Percentiles rank a stretch among this genome's conserved stretches.
These are phyloP conservation scores for Geopemphigus sp. DNA, from an alignment of 1,140 invertebrate genomes.

Conservation along the genomic window DNA sequence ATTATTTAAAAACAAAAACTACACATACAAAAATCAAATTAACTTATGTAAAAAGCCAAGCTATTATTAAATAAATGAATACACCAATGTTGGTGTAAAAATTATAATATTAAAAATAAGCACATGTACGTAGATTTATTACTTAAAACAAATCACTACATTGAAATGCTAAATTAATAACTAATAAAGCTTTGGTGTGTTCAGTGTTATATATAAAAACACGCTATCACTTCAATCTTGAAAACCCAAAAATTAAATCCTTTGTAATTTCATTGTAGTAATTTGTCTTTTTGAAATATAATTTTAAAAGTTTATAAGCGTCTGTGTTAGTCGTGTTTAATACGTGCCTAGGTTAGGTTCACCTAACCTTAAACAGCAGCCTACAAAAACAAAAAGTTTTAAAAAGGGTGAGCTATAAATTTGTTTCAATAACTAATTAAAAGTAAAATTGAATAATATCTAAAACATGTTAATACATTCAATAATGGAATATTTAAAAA, in stretches of 20 bases:
- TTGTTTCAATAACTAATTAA: background rate
- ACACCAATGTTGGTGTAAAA: background rate
- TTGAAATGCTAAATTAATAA: background rate
- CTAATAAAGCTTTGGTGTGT: background rate
- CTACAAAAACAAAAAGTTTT: conserved; percentile 4
- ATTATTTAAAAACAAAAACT: background rate
- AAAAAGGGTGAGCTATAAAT: conserved; percentile 40
- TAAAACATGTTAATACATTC: background rate
- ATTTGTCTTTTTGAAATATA: conserved; percentile 6
- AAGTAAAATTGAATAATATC: background rate
- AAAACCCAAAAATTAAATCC: background rate
- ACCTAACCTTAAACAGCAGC: conserved; percentile 41
- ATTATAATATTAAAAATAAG: background rate
- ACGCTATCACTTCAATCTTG: conserved; percentile 17
- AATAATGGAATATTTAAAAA: background rate
- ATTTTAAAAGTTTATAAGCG: background rate
- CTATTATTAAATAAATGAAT: conserved; percentile 8
- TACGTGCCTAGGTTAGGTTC: conserved; percentile 33
- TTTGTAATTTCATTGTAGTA: background rate
- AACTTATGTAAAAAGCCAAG: conserved; percentile 19
- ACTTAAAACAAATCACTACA: conserved; percentile 20
- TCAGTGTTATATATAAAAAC: background rate
- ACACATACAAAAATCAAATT: background rate
- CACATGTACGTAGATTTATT: background rate
- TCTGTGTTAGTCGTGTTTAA: conserved; percentile 37